Conservation (phyloP, 1,140 invertebrate species). For the Polyergus mexicanus region DNA sequence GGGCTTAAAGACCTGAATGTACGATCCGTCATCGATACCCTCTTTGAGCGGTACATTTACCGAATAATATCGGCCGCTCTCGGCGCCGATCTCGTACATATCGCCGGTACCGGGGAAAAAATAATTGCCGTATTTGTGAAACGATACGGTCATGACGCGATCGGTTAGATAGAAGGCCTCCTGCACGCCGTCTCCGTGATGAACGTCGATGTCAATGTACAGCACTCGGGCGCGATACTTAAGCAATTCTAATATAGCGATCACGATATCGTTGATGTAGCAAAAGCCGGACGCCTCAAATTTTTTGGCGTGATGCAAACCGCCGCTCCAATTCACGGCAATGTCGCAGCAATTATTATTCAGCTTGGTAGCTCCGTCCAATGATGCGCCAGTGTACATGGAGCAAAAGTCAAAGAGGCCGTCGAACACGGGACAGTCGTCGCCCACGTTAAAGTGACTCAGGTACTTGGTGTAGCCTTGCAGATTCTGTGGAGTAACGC, state of each 20-base stretch:
- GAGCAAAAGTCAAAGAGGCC: slow-evolving; percentile 99
- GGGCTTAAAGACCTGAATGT: slow-evolving; percentile 97
- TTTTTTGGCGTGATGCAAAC: slow-evolving; percentile 99
- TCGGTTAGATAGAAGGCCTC: slow-evolving; percentile 99
- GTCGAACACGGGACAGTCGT: slow-evolving; percentile 99
- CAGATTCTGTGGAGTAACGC: slow-evolving; percentile 98
- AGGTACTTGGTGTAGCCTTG: slow-evolving; percentile 97
- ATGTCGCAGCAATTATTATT: slow-evolving; percentile 98
- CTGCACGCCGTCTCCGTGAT: slow-evolving; percentile 99
- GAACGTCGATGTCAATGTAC: slow-evolving; percentile 99
- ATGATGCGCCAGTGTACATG: slow-evolving; percentile 98
- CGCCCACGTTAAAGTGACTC: slow-evolving; percentile 98
- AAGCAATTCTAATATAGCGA: slow-evolving; percentile 98
- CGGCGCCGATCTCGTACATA: slow-evolving; percentile 98
- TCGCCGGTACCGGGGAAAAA: slow-evolving; percentile 99
- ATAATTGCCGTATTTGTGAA: slow-evolving; percentile 99
- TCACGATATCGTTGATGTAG: slow-evolving; percentile 99
- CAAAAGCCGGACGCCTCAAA: slow-evolving; percentile 99
- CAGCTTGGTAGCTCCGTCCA: slow-evolving; percentile 97
- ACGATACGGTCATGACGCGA: slow-evolving; percentile 99
- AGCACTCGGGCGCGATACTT: slow-evolving; percentile 98
- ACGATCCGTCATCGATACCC: slow-evolving; percentile 98
- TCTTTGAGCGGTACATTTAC: slow-evolving; percentile 99
- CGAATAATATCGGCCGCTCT: slow-evolving; percentile 97
- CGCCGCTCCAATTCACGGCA: slow-evolving; percentile 99